A percentile compares a stretch with the other conserved stretches of the same genome.
Evolutionary conservation across 2,113 vertebrate species (phyloP).

Genomic region (Rhagologus leucostigma): DNA sequence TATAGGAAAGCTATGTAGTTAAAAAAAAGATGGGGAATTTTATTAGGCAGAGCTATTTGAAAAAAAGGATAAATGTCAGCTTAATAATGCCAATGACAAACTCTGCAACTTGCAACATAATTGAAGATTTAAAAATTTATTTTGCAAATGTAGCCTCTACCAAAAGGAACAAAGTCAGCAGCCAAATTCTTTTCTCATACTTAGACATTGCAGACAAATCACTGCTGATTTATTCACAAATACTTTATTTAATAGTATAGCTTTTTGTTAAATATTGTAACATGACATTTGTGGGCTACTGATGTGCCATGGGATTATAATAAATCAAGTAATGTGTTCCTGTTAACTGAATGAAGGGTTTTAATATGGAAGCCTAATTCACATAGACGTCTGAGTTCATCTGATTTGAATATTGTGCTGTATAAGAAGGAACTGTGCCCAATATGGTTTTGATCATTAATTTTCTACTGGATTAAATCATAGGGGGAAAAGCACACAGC

Average conservation of each 20-base stretch:
- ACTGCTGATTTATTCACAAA: neutral
- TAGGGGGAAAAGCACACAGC: neutral
- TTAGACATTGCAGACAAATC: neutral
- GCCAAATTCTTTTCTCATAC: neutral
- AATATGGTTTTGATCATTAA: neutral
- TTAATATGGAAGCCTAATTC: neutral
- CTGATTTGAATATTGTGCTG: neutral
- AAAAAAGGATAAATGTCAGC: constrained; percentile 34
- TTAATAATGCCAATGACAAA: constrained; percentile 20
- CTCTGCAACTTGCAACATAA: constrained; percentile 29
- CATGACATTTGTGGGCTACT: neutral
- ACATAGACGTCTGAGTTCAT: neutral
- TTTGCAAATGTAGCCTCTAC: neutral
- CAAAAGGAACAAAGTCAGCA: neutral
- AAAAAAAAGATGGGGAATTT: constrained; percentile 26
- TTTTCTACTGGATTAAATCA: neutral
- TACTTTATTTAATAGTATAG: neutral
- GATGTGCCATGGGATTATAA: neutral
- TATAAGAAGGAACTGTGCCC: neutral
- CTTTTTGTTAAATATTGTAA: constrained; percentile 8
- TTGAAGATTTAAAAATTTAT: neutral
- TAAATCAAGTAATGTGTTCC: neutral
- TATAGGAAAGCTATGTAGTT: neutral
- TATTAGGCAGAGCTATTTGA: constrained; percentile 60
- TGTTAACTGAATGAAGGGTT: neutral